phyloP scores from a whole-genome alignment of 2,888 invertebrate species.

The Drosophila borealis region DNA sequence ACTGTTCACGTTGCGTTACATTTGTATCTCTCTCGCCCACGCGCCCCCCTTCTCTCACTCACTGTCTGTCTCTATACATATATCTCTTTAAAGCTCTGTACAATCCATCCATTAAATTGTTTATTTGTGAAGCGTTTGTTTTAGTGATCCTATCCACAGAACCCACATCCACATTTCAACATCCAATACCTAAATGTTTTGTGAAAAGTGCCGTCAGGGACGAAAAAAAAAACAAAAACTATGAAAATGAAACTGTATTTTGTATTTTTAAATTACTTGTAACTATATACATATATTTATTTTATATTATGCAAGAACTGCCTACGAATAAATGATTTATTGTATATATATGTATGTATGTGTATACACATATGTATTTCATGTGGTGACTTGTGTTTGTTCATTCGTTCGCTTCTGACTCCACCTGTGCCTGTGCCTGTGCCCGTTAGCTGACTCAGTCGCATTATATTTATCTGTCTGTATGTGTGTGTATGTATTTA shows the following conservation, averaged over 20 bases:
- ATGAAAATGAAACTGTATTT: constrained; percentile 78
- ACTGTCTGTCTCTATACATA: neutral
- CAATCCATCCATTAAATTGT: constrained; percentile 30
- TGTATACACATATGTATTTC: constrained; percentile 33
- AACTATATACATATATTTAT: constrained; percentile 80
- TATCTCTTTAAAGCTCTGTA: constrained; percentile 12
- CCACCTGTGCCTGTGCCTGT: constrained; percentile 18
- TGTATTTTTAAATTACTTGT: constrained; percentile 80
- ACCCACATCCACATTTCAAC: constrained; percentile 28
- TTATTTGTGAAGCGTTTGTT: constrained; percentile 33
- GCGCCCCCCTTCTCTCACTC: neutral
- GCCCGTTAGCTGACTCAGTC: constrained; percentile 28
- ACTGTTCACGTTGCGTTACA: constrained; percentile 23
- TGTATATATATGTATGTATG: constrained; percentile 68
- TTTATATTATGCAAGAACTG: constrained; percentile 81
- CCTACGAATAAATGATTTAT: constrained; percentile 81
- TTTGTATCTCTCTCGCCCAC: constrained; percentile 1
- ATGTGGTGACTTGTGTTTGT: constrained; percentile 42
- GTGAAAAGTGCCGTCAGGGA: constrained; percentile 67
- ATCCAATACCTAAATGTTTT: constrained; percentile 54
- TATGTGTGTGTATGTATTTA: constrained; percentile 1
- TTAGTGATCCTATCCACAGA: constrained; percentile 14
- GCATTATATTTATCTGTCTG: constrained; percentile 15
- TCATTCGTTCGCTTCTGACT: constrained; percentile 20
- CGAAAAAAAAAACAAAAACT: constrained; percentile 47